Evolutionary conservation across 2,888 invertebrate genomes (phyloP).

Genomic region (Sinotaia quadrata): DNA sequence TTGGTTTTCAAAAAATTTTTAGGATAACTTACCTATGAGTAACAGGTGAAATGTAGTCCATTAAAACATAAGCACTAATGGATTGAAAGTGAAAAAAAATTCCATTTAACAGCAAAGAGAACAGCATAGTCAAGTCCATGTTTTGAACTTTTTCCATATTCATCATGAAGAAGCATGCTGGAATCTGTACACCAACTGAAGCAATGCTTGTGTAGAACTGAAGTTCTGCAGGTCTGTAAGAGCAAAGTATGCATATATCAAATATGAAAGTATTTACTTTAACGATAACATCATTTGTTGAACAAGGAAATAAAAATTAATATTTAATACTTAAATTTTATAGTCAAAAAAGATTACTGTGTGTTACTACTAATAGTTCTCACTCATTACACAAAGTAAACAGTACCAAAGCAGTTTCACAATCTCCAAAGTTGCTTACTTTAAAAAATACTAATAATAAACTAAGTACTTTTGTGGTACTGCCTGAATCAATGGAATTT

Average conservation of each 20-base stretch:
- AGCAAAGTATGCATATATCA: background rate
- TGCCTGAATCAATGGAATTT: too few species aligned
- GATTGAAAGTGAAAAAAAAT: conserved; percentile 86
- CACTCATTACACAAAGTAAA: background rate
- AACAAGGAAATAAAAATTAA: background rate
- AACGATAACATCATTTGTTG: background rate
- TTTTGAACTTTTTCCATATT: conserved; percentile 75
- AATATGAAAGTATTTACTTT: background rate
- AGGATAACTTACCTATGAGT: conserved; percentile 75
- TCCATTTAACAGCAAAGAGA: conserved; percentile 80
- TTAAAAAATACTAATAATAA: too few species aligned
- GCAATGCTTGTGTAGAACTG: conserved; percentile 86
- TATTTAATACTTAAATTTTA: background rate
- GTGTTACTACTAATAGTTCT: background rate
- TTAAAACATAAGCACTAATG: conserved; percentile 84
- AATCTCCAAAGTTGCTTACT: too few species aligned
- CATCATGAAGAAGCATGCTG: conserved; percentile 80
- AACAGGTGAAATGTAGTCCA: conserved; percentile 86
- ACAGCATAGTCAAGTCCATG: conserved; percentile 73
- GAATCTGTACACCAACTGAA: conserved; percentile 82
- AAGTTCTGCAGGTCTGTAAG: conserved; percentile 81
- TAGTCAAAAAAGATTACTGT: background rate
- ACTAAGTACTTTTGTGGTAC: too few species aligned
- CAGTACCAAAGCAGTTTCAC: background rate
- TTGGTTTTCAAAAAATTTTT: background rate